Conservation (phyloP, 30 jellyfish, hydroid and myxozoan genomes). For the Turritopsis dohrnii region DNA sequence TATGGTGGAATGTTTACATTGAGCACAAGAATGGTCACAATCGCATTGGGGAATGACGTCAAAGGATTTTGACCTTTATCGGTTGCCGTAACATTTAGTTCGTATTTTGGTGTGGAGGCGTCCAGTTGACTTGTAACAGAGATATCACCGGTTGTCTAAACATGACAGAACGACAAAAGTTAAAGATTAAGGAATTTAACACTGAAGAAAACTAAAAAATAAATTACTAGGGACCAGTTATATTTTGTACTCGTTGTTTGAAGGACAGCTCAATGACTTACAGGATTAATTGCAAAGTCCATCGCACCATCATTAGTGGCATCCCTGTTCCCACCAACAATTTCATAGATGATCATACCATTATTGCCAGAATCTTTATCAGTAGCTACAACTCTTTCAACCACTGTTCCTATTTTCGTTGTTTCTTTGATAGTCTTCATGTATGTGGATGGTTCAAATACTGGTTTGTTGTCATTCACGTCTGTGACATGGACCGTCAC, state of each 20-base stretch:
- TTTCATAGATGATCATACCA: background rate
- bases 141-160: constrained; percentile 1
- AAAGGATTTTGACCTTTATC: background rate
- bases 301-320: background rate
- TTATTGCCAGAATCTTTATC: constrained; percentile 12
- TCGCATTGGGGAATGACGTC: background rate
- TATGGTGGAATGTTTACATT: constrained; percentile 5
- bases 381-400: constrained; percentile 6
- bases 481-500: constrained; percentile 1
- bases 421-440: background rate
- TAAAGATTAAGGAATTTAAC: too few relatives aligned
- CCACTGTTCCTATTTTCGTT: background rate
- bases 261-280: background rate
- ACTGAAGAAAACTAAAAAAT: too few relatives aligned
- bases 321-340: constrained; percentile 9
- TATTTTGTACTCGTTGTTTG: background rate
- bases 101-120: constrained; percentile 7
- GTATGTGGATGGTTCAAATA: background rate
- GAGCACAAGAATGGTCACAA: background rate
- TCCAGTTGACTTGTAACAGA: background rate
- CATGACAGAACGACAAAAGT: too few relatives aligned
- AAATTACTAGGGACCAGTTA: too few relatives aligned
- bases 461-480: constrained; percentile 12
- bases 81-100: background rate
- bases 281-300: constrained; percentile 10